Evolutionary conservation across 1,140 invertebrate species (phyloP).

Genomic region (Macrobrachium rosenbergii): DNA sequence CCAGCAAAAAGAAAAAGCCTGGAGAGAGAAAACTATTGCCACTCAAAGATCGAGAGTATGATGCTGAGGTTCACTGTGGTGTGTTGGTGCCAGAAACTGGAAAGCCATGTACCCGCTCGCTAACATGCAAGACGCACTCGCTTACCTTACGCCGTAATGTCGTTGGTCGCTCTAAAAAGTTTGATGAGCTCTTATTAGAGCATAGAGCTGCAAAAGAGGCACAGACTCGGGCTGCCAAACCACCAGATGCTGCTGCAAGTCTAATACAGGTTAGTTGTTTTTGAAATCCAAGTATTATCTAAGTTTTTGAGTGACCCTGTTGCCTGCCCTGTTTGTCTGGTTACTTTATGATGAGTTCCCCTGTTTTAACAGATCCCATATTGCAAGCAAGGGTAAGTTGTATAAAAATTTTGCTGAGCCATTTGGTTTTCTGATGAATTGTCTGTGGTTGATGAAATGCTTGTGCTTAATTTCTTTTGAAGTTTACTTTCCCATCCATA

Average conservation of each 20-base stretch:
- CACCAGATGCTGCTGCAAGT: slow-evolving; percentile 51
- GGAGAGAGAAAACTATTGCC: slow-evolving; percentile 70
- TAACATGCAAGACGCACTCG: slow-evolving; percentile 88
- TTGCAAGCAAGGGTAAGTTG: too few species aligned
- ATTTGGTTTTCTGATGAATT: too few species aligned
- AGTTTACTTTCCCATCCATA: too few species aligned
- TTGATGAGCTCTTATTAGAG: slow-evolving; percentile 84
- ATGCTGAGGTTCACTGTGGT: slow-evolving; percentile 86
- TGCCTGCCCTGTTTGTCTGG: not conserved
- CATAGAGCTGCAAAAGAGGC: slow-evolving; percentile 79
- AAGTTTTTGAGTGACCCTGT: not conserved
- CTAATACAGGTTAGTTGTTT: slow-evolving; percentile 50
- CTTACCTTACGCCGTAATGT: slow-evolving; percentile 81
- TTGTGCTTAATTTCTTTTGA: too few species aligned
- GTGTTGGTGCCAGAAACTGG: slow-evolving; percentile 78
- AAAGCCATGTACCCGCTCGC: slow-evolving; percentile 83
- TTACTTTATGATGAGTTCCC: not conserved
- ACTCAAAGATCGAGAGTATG: slow-evolving; percentile 81
- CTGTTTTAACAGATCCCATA: not conserved
- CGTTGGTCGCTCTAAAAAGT: slow-evolving; percentile 80
- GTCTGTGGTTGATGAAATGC: too few species aligned
- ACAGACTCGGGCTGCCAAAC: slow-evolving; percentile 67
- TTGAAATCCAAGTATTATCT: not conserved
- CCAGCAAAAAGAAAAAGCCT: slow-evolving; percentile 67
- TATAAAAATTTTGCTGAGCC: too few species aligned